phyloP scores from a whole-genome alignment of 2,113 vertebrate species.

The Pleuronectes platessa region DNA sequence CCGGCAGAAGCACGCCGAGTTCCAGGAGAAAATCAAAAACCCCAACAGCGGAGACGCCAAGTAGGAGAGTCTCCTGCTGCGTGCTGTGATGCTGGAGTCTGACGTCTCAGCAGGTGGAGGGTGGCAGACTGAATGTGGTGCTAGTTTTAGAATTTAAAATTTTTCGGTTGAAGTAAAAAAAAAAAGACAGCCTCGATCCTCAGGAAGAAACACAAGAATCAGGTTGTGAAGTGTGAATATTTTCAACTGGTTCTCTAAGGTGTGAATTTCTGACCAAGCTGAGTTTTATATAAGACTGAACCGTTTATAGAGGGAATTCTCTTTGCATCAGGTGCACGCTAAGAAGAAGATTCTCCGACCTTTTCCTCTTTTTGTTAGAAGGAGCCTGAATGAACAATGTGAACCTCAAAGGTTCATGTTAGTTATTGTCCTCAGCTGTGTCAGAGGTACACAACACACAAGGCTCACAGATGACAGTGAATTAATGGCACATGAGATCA shows the following conservation, averaged over 20 bases:
- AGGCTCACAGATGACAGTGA: background rate
- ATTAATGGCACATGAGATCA: too few relatives aligned
- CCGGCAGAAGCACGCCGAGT: slow-evolving; percentile 81
- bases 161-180: slow-evolving; percentile 20
- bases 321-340: slow-evolving; percentile 4
- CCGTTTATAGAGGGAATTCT: background rate
- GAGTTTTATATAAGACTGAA: slow-evolving; percentile 4
- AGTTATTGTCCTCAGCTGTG: background rate
- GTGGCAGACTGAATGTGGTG: background rate
- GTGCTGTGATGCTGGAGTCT: background rate
- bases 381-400: background rate
- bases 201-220: background rate
- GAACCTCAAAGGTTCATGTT: background rate
- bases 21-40: slow-evolving; percentile 76
- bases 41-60: slow-evolving; percentile 60
- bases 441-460: background rate
- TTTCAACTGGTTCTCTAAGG: background rate
- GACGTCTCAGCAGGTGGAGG: slow-evolving; percentile 6
- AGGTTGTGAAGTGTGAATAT: too few relatives aligned
- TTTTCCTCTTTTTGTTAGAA: background rate
- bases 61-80: slow-evolving; percentile 53
- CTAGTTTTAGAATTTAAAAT: slow-evolving; percentile 35
- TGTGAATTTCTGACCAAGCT: background rate
- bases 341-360: background rate
- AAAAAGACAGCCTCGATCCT: background rate